These are phyloP conservation scores for Periplaneta americana DNA, from an alignment of 1,140 invertebrate genomes.

Conservation along the genomic window DNA sequence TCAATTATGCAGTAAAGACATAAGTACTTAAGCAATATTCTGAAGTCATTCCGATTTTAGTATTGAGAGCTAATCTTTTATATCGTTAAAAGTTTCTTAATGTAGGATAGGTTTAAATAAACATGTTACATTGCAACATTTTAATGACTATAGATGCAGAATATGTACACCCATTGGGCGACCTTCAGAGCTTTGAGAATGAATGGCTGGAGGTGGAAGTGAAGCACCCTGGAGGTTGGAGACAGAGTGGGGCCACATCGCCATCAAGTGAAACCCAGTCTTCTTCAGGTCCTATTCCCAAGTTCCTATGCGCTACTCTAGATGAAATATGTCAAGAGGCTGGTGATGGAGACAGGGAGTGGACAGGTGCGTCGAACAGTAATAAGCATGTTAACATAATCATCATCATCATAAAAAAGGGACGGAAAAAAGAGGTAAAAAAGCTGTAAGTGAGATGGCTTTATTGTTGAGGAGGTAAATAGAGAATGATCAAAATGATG, in stretches of 20 bases:
- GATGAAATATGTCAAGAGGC: slow-evolving; percentile 1
- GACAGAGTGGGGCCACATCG: neutral
- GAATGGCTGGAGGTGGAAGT: slow-evolving; percentile 88
- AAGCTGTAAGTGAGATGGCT: no score
- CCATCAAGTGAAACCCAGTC: neutral
- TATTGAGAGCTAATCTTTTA: no score
- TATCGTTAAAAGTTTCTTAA: no score
- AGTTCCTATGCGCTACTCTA: neutral
- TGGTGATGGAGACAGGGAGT: neutral
- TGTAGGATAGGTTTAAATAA: no score
- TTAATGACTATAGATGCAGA: slow-evolving; percentile 39
- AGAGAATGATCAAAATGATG: no score
- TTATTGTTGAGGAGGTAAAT: no score
- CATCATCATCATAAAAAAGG: no score
- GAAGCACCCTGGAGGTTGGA: slow-evolving; percentile 51
- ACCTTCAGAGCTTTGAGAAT: slow-evolving; percentile 75
- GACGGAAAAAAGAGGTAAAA: no score
- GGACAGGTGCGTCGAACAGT: slow-evolving; percentile 15
- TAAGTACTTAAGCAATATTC: no score
- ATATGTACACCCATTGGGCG: slow-evolving; percentile 56
- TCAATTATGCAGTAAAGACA: no score
- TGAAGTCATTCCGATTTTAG: no score
- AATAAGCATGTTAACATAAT: no score
- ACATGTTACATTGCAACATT: neutral
- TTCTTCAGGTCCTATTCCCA: neutral